Evolutionary conservation across 53 echinoderm and acorn worm species (phyloP).

Genomic region (Glandiceps talaboti): DNA sequence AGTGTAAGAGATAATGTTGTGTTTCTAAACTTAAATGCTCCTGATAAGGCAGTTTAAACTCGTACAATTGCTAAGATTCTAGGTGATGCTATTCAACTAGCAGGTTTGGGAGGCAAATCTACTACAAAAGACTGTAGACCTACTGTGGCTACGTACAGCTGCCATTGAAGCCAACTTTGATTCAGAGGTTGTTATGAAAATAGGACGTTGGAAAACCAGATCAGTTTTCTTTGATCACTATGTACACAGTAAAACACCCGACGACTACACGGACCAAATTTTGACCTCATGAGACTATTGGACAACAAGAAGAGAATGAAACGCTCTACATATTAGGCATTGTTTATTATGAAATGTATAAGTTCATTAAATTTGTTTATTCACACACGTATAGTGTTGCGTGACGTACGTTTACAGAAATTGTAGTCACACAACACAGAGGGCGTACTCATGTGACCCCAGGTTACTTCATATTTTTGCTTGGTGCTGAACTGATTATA

Average conservation of each 20-base stretch:
- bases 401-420: no score
- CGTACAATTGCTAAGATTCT: not conserved
- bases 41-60: not conserved
- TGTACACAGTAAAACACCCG: not conserved
- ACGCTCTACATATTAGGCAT: no score
- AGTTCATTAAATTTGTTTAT: no score
- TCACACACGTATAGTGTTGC: no score
- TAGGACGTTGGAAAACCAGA: not conserved
- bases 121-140: not conserved
- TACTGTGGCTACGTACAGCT: not conserved
- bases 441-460: no score
- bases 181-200: not conserved
- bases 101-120: not conserved
- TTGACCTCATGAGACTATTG: no score
- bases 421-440: no score
- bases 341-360: no score
- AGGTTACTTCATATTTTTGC: no score
- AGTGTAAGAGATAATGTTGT: not conserved
- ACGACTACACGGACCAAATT: not conserved
- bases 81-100: not conserved
- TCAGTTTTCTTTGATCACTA: not conserved
- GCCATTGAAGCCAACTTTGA: not conserved
- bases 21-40: not conserved
- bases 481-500: no score
- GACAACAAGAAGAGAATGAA: no score